Evolutionary conservation across 2,113 vertebrate genomes (phyloP), one percentile per base, ranked within the genome.

Genomic region (Cynocephalus volans): DNA sequence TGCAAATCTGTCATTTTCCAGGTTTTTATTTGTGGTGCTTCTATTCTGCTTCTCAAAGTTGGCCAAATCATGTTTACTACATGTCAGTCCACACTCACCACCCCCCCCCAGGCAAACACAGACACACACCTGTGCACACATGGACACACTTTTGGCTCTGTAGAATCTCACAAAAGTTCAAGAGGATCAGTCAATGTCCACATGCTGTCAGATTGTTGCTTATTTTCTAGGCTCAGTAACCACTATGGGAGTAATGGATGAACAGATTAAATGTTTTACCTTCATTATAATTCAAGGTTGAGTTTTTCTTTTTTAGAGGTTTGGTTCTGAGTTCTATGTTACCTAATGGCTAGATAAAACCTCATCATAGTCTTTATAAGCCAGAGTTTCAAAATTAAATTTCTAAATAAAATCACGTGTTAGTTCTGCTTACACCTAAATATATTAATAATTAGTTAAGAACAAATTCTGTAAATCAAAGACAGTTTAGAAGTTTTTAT

Each of bases 381-480:
- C 21, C 56, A n/a, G 60, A 65, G 21, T 88, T 95, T 95, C 52
- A 95, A 88, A 85, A 80, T 81, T 83, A 81, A 91, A 60, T 91
- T 76, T 89, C 58, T 79, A 48, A 72, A 45, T 85, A 52, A 60
- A 65, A 70, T 75, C 76, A 60, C 62, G 50, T 73, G 92, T 87
- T 88, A 76, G 14, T 50, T 88, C 18, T 58, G 23, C 19, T 90
- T 26, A 70, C 8, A 70, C 58, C n/a, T 45, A 82, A 89, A 77
- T 82, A 28, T 3, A 52, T 92, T 94, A 80, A 77, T 86, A 33
- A 86, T 77, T 83, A 56, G 23, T 93, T 65, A 76, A 75, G 21
- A 97, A 83, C 67, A 92, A 95, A 84, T 58, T 88, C 9, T 70
- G 9, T 62, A 90, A 88, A 50, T 62, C 19, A 64, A 94, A 70